Evolutionary conservation across 2,888 invertebrate genomes (phyloP), one percentile per base, ranked within the genome.

Genomic region (Chrysomela aeneicollis): DNA sequence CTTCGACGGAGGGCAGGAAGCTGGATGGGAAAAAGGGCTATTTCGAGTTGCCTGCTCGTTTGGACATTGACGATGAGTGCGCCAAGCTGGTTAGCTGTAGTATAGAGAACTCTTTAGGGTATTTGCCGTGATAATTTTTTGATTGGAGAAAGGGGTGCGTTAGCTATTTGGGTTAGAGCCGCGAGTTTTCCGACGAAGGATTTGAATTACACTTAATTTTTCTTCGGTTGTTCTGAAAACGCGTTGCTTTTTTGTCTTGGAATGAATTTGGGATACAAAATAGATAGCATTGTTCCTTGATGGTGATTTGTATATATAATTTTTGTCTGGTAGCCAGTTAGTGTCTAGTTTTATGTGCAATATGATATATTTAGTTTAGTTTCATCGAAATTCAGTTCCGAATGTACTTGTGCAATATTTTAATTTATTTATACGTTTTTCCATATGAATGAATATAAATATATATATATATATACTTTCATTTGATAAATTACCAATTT

Each of bases 61-160:
- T 57, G 10, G 63, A 61, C 19, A 61, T 64, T 30, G 60, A 66
- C 6, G 54, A 55, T 12, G 61, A 63, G 42, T 57, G 55, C 8
- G 61, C 58, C 12, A 73, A 72, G 22, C 73, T 72, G 17, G 71
- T 75, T 52, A 86, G 86, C 71, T 84, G 84, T 49, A 88, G 86
- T 73, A 82, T 89, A 42, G 89, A 89, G 78, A 87, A 88, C 73
- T 88, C 89, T 3, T 78, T 89, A 21, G 89, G 89, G 5, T 89
- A 89, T 78, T 79, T 89, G 61, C 89, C 89, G 12, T 89, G 61
- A 73, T 49, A 54, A 19, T 35, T 18, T 51, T 8, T 1, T 62
- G 17, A n/a, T n/a, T n/a, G n/a, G n/a, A 8, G 5, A 17, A 42
- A 30, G 26, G 19, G n/a, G 37, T 58, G 30, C 21, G 22, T 19